Evolutionary conservation across 1,140 invertebrate genomes (phyloP).

Genomic region (Laodelphax striatellus): DNA sequence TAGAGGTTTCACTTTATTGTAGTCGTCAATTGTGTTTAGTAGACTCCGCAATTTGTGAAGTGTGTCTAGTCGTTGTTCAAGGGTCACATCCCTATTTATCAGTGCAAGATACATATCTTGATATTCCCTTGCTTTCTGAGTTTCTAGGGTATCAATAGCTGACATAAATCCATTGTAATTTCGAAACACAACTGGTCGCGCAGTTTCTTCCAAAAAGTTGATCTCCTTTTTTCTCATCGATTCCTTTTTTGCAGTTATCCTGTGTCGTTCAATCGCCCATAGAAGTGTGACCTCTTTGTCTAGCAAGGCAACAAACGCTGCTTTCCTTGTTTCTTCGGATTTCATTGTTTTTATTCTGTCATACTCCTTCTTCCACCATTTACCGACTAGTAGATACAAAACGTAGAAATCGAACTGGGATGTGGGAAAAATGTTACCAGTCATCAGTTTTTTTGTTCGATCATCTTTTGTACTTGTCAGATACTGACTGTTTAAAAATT

Average conservation of each 20-base stretch:
- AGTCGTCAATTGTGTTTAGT: conserved; percentile 39
- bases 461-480: conserved; percentile 24
- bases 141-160: conserved; percentile 50
- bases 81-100: conserved; percentile 32
- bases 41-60: conserved; percentile 42
- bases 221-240: conserved; percentile 38
- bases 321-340: conserved; percentile 43
- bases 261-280: conserved; percentile 43
- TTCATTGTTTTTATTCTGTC: conserved; percentile 40
- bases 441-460: conserved; percentile 38
- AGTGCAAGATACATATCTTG: conserved; percentile 44
- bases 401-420: conserved; percentile 48
- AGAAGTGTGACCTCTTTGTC: conserved; percentile 51
- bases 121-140: conserved; percentile 47
- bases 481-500: background rate
- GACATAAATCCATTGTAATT: conserved; percentile 42
- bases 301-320: conserved; percentile 45
- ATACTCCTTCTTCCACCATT: conserved; percentile 47
- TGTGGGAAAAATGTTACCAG: conserved; percentile 43
- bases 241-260: conserved; percentile 40
- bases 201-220: conserved; percentile 45
- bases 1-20: conserved; percentile 36
- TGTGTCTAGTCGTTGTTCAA: conserved; percentile 41
- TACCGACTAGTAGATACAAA: conserved; percentile 46
- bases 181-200: conserved; percentile 46